Base-by-base conservation (phyloP, 2,113 vertebrate species). In the Ciconia stormi region DNA sequence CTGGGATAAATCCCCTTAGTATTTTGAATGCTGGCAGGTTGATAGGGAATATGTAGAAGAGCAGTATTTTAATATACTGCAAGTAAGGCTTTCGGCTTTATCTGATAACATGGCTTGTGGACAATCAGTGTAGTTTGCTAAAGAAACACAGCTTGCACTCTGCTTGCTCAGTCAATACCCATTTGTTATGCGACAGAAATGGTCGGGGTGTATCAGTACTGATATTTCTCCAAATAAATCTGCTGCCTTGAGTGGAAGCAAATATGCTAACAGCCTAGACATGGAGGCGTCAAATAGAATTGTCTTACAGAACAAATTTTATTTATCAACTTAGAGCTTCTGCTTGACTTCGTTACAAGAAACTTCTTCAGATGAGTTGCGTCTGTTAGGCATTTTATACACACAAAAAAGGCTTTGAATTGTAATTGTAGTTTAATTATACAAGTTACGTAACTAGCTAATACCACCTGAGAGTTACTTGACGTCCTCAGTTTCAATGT, bases 391-490 rank as follows among this genome's bases (percentile, higher is more conserved):
- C 47, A 10, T 90, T 86, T 86, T 62, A 15, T 53, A 10, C 25
- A 19, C 46, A 66, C 67, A 86, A 10, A 72, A 92, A 59, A n/a
- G 50, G 74, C 86, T 92, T 62, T 82, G 67, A 83, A n/a, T 38
- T 44, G 88, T 77, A 44, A 72, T 91, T 65, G 91, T 62, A 86
- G 84, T 70, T 95, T 95, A 96, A 93, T 95, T 94, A 69, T 34
- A 26, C 36, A 52, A 42, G 82, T 93, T 96, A 63, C 2, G 2
- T 95, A 95, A 94, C 55, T 58, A 47, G 52, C 65, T 84, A 52
- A 55, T 93, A n/a, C 61, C 79, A 22, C 91, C 86, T 15, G 27
- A 89, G 83, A 71, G 71, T 70, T 80, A 6, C 55, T 91, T 46
- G 71, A 7, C 1, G 38, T 74, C 46, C 67, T 76, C 9, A 0